Base-by-base conservation (phyloP, 1,140 invertebrate species). In the Drosophila ironensis region DNA sequence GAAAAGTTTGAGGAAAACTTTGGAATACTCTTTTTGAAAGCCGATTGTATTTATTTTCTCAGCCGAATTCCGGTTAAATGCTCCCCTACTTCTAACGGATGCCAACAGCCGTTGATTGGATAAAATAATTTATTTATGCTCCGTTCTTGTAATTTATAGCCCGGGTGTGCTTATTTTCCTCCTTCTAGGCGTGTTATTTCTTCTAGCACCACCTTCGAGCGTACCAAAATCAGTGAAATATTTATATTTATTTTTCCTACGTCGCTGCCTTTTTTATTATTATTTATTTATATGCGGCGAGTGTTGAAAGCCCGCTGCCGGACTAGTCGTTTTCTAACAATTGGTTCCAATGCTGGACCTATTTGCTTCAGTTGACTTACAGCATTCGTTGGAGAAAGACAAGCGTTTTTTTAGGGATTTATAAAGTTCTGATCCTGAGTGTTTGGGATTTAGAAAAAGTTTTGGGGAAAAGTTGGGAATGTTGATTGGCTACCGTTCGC, bases 351-450 rank as follows among this genome's bases (percentile, higher is more conserved):
- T 61, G 47, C 56, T 69, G 70, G 66, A 86, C 42, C 68, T 61
- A 72, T 56, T 51, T 42, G 57, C 64, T 64, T 86, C 86, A 88
- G 84, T 88, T 88, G 74, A 88, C 78, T 84, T 88, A 88, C 84
- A 88, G 84, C 72, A 73, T 59, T 78, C 86, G 75, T 47, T 60
- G 54, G 33, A 74, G 75, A 74, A 84, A 44, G 68, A 78, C 59
- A 72, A 19, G 47, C 11, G 41, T 38, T 17, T 44, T 42, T 25
- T n/a, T 24, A 27, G 50, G 28, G 37, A 47, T 38, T 20, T 41
- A 7, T 22, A 27, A 28, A 37, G 11, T 51, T 47, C 33, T 41
- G 4, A 30, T 42, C n/a, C n/a, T n/a, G n/a, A n/a, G n/a, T n/a
- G n/a, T n/a, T n/a, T n/a, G n/a, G n/a, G n/a, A n/a, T n/a, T n/a